phyloP scores from a whole-genome alignment of 2,113 vertebrate genomes.

The Dendropsophus ebraccatus region DNA sequence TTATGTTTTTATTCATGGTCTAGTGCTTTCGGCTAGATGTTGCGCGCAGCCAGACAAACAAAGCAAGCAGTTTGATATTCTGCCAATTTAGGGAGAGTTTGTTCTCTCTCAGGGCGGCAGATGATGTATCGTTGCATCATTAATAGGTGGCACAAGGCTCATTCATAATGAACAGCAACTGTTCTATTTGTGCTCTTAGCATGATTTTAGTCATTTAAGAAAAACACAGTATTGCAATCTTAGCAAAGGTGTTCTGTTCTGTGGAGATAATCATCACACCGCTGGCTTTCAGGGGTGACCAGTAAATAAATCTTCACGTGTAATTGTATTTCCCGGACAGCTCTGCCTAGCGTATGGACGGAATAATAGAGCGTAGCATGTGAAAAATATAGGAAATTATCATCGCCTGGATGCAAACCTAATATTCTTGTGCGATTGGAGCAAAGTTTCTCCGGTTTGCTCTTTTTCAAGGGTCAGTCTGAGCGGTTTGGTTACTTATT shows the following conservation, averaged over 20 bases:
- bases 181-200: conserved; percentile 40
- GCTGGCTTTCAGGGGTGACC: conserved; percentile 12
- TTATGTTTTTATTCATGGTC: conserved; percentile 50
- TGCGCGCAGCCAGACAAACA: conserved; percentile 34
- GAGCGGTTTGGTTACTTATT: too few relatives aligned
- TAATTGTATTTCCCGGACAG: conserved; percentile 10
- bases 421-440: not conserved
- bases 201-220: conserved; percentile 43
- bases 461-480: not conserved
- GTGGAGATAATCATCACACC: conserved; percentile 22
- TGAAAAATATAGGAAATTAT: conserved; percentile 13
- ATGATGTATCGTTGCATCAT: conserved; percentile 46
- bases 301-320: conserved; percentile 43
- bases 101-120: conserved; percentile 21
- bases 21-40: conserved; percentile 28
- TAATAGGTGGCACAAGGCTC: conserved; percentile 47
- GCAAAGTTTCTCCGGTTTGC: not conserved
- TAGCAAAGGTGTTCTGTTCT: conserved; percentile 29
- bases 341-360: not conserved
- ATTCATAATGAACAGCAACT: conserved; percentile 41
- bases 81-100: conserved; percentile 39
- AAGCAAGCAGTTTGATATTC: conserved; percentile 41
- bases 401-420: not conserved
- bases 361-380: not conserved
- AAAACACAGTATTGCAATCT: conserved; percentile 26